Base-by-base conservation (phyloP, 2,797 vertebrate species). In the Hozukius guyotensis region DNA sequence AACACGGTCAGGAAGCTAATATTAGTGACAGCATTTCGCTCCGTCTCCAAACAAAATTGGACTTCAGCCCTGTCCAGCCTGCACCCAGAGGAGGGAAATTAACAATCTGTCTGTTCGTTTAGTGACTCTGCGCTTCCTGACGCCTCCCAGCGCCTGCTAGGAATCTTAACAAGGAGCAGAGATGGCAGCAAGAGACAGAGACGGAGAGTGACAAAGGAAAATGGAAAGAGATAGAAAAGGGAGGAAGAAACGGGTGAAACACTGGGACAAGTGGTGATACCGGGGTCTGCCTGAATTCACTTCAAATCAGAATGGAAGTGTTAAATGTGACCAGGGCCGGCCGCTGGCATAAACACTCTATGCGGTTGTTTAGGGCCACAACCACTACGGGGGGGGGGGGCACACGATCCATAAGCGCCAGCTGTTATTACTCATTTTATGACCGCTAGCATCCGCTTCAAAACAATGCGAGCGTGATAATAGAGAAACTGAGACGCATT, bases 21-120 rank as follows among this genome's bases (percentile, higher is more conserved):
- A 92, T 75, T 85, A 68, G 75, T 88, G 80, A 82, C 82, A 80
- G 77, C 63, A 80, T 83, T 83, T 86, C 63, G 67, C 52, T 67
- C 52, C 11, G 75, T 81, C 67, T 82, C 72, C 79, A 86, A 83
- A 86, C 86, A 82, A 75, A 89, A 85, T 68, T 83, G 75, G 77
- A 90, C 80, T 82, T 82, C 79, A 88, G 78, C 83, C 62, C 79
- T 18, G 59, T 65, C 46, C 81, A 49, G 80, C 52, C 78, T 64
- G 57, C 13, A 70, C 83, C 76, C 64, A 75, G 77, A 74, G 77
- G 87, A 85, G 70, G 82, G 76, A 88, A 84, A 93, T 91, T 85
- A 91, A 87, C 86, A 91, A 81, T 88, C 82, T 84, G 83, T 84
- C 82, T 81, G 68, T 86, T 92, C 56, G 32, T 87, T 93, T 89